phyloP scores from a whole-genome alignment of 1,140 invertebrate species.

The Metaphire vulgaris region DNA sequence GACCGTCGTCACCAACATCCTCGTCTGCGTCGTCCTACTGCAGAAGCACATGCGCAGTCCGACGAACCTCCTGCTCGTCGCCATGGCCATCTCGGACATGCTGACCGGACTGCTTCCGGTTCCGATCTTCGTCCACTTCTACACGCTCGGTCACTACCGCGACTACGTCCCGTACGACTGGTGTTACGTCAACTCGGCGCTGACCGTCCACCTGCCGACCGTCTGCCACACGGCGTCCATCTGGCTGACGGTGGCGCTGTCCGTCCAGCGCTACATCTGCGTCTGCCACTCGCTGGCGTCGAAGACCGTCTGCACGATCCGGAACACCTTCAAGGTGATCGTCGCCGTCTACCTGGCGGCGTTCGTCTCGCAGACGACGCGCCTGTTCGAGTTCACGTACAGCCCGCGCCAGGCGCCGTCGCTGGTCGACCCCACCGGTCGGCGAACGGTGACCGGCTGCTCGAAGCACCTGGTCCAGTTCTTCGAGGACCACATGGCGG shows the following conservation, averaged over 20 bases:
- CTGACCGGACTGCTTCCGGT: slow-evolving; percentile 76
- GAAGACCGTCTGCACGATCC: slow-evolving; percentile 74
- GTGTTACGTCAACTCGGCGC: slow-evolving; percentile 67
- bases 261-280: slow-evolving; percentile 78
- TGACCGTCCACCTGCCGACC: slow-evolving; percentile 66
- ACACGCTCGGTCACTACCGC: slow-evolving; percentile 75
- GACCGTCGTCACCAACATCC: slow-evolving; percentile 75
- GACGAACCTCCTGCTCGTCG: slow-evolving; percentile 59
- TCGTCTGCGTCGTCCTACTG: slow-evolving; percentile 66
- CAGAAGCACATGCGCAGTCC: slow-evolving; percentile 59
- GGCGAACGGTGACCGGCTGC: slow-evolving; percentile 30
- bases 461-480: background rate
- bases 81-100: slow-evolving; percentile 62
- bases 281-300: slow-evolving; percentile 76
- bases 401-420: slow-evolving; percentile 57
- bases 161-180: slow-evolving; percentile 23
- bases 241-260: slow-evolving; percentile 16
- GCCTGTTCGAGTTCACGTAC: slow-evolving; percentile 62
- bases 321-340: slow-evolving; percentile 67
- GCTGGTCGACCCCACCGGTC: slow-evolving; percentile 54
- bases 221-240: slow-evolving; percentile 60
- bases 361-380: slow-evolving; percentile 65
- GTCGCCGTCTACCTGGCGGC: slow-evolving; percentile 65
- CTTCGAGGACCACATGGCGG: slow-evolving; percentile 6
- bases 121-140: slow-evolving; percentile 78